Evolutionary conservation across 1,140 invertebrate species (phyloP).

Genomic region (Maconellicoccus hirsutus): DNA sequence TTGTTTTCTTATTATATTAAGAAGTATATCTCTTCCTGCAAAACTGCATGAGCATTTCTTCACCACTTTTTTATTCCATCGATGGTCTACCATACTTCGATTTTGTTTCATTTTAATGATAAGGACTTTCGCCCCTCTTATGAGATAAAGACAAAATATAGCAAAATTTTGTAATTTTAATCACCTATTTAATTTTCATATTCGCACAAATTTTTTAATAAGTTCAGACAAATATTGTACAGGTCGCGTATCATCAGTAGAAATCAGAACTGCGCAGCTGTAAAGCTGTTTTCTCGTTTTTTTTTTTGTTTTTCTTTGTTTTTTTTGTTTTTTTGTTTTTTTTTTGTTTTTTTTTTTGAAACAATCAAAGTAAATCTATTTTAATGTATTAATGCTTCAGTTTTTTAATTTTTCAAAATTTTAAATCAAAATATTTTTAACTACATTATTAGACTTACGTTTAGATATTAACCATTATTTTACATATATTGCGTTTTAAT

Average conservation of each 20-base stretch:
- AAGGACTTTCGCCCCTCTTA: no score
- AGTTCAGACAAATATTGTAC: neutral
- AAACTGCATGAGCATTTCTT: constrained; percentile 8
- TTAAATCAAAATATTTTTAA: neutral
- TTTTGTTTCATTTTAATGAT: neutral
- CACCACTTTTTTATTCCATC: neutral
- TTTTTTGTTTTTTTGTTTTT: neutral
- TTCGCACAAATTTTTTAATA: constrained; percentile 5
- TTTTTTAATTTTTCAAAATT: neutral
- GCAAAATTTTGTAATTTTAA: neutral
- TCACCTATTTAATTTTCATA: neutral
- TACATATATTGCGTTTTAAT: constrained; percentile 4
- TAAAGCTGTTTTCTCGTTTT: neutral
- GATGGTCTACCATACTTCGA: neutral
- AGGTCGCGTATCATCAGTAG: neutral
- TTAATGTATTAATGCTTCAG: neutral
- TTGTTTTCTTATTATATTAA: neutral
- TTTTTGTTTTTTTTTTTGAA: neutral
- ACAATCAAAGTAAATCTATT: constrained; percentile 10
- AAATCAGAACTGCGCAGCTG: neutral
- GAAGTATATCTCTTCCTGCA: constrained; percentile 1
- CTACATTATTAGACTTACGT: neutral
- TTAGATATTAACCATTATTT: constrained; percentile 6
- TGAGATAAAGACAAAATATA: neutral
- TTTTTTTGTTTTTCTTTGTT: neutral